A percentile compares a stretch with the other conserved stretches of the same genome.
Conservation (phyloP, 2,888 invertebrate genomes). For the Synergus japonicus region DNA sequence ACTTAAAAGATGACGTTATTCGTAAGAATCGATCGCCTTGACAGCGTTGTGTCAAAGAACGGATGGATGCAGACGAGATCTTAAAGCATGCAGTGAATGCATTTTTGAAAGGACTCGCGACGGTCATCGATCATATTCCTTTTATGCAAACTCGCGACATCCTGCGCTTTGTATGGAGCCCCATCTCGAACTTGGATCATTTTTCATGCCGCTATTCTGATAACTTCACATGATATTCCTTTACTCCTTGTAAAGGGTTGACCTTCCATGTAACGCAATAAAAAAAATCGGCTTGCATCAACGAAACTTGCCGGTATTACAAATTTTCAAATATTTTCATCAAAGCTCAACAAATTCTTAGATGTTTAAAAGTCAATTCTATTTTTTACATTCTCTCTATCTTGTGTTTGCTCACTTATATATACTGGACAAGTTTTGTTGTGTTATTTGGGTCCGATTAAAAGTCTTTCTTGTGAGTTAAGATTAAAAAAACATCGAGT, state of each 20-base stretch:
- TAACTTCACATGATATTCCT: conserved; percentile 54
- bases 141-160: conserved; percentile 48
- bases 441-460: too few relatives aligned
- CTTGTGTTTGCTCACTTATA: background rate
- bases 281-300: background rate
- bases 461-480: too few relatives aligned
- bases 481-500: too few relatives aligned
- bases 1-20: conserved; percentile 33
- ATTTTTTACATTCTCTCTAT: background rate
- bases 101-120: conserved; percentile 43
- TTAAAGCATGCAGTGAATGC: conserved; percentile 43
- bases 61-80: conserved; percentile 29
- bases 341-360: background rate
- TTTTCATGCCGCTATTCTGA: conserved; percentile 62
- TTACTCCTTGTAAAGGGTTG: background rate
- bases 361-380: background rate
- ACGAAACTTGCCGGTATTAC: background rate
- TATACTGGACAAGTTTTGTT: too few relatives aligned
- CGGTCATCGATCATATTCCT: conserved; percentile 47
- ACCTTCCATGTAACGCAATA: conserved; percentile 7
- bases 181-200: conserved; percentile 52
- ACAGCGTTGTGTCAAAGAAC: conserved; percentile 9
- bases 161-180: conserved; percentile 20
- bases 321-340: background rate
- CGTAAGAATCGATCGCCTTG: conserved; percentile 33